Conservation (phyloP, 2,797 vertebrate genomes). For the Pogoniulus pusillus region DNA sequence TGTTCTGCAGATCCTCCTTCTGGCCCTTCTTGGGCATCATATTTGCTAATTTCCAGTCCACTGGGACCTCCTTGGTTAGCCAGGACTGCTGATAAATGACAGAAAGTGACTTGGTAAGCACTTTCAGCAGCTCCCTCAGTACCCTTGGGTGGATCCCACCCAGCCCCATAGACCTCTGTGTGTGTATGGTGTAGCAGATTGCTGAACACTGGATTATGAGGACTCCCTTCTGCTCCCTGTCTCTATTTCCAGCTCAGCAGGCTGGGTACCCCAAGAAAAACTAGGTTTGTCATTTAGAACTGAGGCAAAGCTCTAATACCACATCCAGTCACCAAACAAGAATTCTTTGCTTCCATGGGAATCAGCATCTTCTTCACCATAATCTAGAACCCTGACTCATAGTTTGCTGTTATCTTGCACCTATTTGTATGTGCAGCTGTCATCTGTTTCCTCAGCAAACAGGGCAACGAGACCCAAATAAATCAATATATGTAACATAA, state of each 20-base stretch:
- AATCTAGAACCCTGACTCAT: conserved; percentile 31
- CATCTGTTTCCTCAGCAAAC: neutral
- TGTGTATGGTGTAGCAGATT: too few species aligned
- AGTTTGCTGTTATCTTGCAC: neutral
- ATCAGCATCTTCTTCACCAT: neutral
- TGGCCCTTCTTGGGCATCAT: too few species aligned
- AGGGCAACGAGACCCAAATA: neutral
- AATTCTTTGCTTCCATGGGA: conserved; percentile 3
- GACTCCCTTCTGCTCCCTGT: too few species aligned
- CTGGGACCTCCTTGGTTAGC: too few species aligned
- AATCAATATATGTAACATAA: neutral
- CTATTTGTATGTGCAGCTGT: conserved; percentile 4
- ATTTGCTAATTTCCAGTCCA: too few species aligned
- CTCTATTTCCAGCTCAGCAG: neutral
- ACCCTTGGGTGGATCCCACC: too few species aligned
- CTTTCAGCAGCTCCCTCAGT: too few species aligned
- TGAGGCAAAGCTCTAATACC: neutral
- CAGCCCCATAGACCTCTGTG: too few species aligned
- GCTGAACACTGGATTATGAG: too few species aligned
- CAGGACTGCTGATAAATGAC: too few species aligned
- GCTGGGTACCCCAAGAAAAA: neutral
- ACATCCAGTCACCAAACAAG: neutral
- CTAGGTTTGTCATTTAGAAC: neutral
- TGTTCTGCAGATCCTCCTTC: too few species aligned
- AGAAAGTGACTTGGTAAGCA: too few species aligned